These are phyloP conservation scores for Podarcis muralis DNA, from an alignment of 2,113 vertebrate species.

Conservation along the genomic window DNA sequence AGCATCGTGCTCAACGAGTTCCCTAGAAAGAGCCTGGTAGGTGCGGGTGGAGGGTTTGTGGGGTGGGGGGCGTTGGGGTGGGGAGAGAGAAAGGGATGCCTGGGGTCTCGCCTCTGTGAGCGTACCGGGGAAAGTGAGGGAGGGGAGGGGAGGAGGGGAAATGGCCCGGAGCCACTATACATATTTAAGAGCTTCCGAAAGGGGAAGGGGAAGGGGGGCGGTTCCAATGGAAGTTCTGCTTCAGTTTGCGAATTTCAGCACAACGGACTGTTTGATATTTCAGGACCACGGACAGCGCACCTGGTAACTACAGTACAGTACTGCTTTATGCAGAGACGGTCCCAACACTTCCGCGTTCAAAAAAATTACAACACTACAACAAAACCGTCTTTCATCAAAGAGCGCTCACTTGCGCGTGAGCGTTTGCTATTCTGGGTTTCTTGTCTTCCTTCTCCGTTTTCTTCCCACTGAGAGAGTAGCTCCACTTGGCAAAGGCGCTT, in stretches of 20 bases:
- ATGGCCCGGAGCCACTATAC: not conserved
- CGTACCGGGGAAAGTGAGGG: not conserved
- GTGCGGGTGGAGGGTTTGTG: conserved; percentile 69
- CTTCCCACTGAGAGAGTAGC: not conserved
- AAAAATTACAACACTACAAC: not conserved
- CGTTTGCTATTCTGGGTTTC: not conserved
- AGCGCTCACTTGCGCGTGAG: not conserved
- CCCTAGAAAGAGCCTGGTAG: conserved; percentile 89
- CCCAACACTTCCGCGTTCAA: not conserved
- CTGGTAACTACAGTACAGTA: not conserved
- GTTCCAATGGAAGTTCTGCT: not conserved
- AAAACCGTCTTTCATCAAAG: not conserved
- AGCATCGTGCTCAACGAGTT: conserved; percentile 90
- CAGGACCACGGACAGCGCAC: conserved; percentile 27
- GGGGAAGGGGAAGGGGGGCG: not conserved
- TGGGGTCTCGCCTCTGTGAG: not conserved
- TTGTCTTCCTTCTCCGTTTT: not conserved
- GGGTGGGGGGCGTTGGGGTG: accelerated
- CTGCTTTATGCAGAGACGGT: not conserved
- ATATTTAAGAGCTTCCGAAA: not conserved
- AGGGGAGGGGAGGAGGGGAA: not conserved
- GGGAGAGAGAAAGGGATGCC: accelerated
- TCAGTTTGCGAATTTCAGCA: not conserved
- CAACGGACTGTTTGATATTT: not conserved
- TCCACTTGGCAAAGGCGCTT: not conserved